These are phyloP conservation scores for Sebastes glaucus DNA, from an alignment of 2,797 vertebrate genomes.

Conservation along the genomic window DNA sequence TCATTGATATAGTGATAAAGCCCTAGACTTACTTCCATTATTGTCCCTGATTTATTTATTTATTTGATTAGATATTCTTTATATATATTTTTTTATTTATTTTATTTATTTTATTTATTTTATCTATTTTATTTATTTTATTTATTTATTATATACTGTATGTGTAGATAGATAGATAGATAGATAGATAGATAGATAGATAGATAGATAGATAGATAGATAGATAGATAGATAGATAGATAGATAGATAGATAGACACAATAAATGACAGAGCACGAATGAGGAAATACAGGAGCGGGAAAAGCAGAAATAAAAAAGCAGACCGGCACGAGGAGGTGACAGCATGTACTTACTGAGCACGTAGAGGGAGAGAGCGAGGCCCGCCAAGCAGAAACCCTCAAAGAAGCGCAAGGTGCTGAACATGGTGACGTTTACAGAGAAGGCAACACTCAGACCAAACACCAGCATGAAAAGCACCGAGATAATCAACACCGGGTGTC, in stretches of 20 bases:
- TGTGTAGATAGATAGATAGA: no score
- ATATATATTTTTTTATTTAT: no score
- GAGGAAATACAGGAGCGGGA: neutral
- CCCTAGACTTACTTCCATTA: neutral
- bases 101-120: no score
- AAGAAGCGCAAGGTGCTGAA: conserved; percentile 99
- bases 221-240: no score
- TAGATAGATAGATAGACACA: neutral
- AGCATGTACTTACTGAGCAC: conserved; percentile 90
- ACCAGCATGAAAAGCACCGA: conserved; percentile 91
- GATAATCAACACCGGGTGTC: conserved; percentile 92
- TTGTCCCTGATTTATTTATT: neutral
- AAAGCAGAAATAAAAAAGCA: neutral
- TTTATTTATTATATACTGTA: no score
- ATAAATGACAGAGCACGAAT: neutral
- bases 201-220: no score
- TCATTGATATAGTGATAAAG: neutral
- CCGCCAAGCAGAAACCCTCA: conserved; percentile 97
- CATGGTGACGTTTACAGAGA: conserved; percentile 95
- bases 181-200: no score
- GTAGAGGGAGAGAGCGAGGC: conserved; percentile 93
- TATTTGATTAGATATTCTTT: neutral
- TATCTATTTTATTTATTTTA: no score
- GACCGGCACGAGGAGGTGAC: neutral
- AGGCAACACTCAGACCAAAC: conserved; percentile 93